Evolutionary conservation across 2,113 vertebrate genomes (phyloP).

Genomic region (Picathartes gymnocephalus): DNA sequence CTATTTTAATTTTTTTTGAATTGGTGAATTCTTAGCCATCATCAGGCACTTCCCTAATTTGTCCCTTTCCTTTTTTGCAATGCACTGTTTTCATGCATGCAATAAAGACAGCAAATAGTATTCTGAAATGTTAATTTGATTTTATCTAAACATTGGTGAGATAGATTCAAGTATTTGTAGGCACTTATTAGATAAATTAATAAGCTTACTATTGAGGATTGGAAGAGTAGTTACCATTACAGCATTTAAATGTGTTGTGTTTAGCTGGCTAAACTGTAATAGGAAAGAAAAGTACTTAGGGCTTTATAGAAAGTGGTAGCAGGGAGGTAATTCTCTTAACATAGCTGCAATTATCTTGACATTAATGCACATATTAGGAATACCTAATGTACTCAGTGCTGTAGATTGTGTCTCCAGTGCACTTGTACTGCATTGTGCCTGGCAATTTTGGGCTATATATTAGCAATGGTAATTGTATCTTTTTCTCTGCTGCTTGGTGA

Average conservation of each 20-base stretch:
- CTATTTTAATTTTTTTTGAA: background rate
- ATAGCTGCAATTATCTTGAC: slow-evolving; percentile 13
- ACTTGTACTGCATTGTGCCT: background rate
- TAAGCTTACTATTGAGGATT: background rate
- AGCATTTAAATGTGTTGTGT: background rate
- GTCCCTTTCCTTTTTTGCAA: background rate
- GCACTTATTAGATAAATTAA: background rate
- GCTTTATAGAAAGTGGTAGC: background rate
- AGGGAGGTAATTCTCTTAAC: background rate
- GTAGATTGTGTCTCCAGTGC: background rate
- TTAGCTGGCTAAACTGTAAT: slow-evolving; percentile 2
- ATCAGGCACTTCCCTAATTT: background rate
- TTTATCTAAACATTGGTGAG: background rate
- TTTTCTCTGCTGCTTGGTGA: background rate
- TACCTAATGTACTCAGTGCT: background rate
- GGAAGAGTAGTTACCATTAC: background rate
- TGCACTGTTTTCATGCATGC: background rate
- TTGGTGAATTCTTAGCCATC: background rate
- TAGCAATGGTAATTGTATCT: background rate
- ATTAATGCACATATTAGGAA: background rate
- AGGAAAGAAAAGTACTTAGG: background rate
- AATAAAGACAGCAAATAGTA: background rate
- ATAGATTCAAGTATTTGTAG: background rate
- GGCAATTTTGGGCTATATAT: background rate
- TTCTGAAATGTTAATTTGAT: background rate